These are phyloP conservation scores for Lamellibrachia columna DNA, from an alignment of 2,888 invertebrate species.

Conservation along the genomic window DNA sequence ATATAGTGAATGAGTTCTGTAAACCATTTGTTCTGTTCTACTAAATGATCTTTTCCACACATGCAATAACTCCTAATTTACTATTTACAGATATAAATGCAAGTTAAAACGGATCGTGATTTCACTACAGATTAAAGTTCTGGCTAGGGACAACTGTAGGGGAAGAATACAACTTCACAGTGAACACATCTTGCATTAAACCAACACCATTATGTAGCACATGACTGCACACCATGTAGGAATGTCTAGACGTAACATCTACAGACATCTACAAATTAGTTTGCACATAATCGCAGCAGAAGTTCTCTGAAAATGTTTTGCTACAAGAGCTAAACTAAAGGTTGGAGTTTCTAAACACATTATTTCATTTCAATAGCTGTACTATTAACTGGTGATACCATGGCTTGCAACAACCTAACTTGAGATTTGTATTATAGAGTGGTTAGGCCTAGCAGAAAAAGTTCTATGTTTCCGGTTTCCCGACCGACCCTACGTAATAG, in stretches of 20 bases:
- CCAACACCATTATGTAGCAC: not conserved
- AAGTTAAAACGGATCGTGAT: too few relatives aligned
- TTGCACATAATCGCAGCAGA: not conserved
- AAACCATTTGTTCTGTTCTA: too few relatives aligned
- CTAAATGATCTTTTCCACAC: too few relatives aligned
- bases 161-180: not conserved
- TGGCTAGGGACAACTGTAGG: not conserved
- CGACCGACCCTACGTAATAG: too few relatives aligned
- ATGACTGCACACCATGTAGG: not conserved
- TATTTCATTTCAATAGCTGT: not conserved
- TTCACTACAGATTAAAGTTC: not conserved
- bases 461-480: too few relatives aligned
- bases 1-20: too few relatives aligned
- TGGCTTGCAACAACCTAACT: not conserved
- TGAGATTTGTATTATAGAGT: not conserved
- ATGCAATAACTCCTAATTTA: too few relatives aligned
- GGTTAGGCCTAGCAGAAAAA: too few relatives aligned
- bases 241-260: not conserved
- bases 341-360: not conserved
- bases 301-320: not conserved
- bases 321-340: not conserved
- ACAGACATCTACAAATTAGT: not conserved
- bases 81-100: too few relatives aligned
- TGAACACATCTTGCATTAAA: not conserved
- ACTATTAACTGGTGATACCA: not conserved